Evolutionary conservation across 1,140 invertebrate species (phyloP), one percentile per base, ranked within the genome.

Genomic region (Hylyphantes graminicola): DNA sequence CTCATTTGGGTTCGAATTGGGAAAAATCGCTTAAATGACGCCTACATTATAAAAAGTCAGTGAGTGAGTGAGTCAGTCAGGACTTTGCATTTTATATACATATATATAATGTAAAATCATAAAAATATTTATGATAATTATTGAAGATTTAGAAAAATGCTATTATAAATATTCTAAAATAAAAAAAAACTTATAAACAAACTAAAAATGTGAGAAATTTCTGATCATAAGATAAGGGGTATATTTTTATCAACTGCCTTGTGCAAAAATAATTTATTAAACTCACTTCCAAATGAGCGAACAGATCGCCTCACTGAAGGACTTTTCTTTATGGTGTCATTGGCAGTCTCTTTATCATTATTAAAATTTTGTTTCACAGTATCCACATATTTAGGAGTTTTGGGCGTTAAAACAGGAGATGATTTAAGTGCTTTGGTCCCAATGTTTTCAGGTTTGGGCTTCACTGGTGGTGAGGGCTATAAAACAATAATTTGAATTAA

Each of bases 221-320:
- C 5, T 35, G 35, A 35, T 35, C 35, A 35, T 35, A 35, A 35
- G n/a, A n/a, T n/a, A 35, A 35, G 35, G 5, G 35, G n/a, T n/a
- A n/a, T 35, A 35, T 35, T 35, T 35, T 35, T 35, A 35, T 35
- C 35, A 35, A 35, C 35, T 35, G 5, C 35, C 35, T 5, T 2
- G 35, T 1, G 35, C 35, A 2, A 35, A 35, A 35, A 35, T 35
- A 1, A 35, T 35, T 2, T 35, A 35, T 35, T 2, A 35, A 59
- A 61, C 85, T 86, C 85, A 78, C 81, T 80, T 85, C 82, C 95
- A 88, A 96, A 96, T 10, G 96, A 95, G 48, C 95, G 96, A 2
- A 95, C 95, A 19, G 95, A 95, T 87, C 95, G 91, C 88, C 96
- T 96, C 0, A 94, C 92, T 17, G 75, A 13, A 8, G 65, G 54